A percentile compares a stretch with the other conserved stretches of the same genome.
These are phyloP conservation scores for Akabosia matsudoensis DNA, from an alignment of 1,140 invertebrate genomes.

Conservation along the genomic window DNA sequence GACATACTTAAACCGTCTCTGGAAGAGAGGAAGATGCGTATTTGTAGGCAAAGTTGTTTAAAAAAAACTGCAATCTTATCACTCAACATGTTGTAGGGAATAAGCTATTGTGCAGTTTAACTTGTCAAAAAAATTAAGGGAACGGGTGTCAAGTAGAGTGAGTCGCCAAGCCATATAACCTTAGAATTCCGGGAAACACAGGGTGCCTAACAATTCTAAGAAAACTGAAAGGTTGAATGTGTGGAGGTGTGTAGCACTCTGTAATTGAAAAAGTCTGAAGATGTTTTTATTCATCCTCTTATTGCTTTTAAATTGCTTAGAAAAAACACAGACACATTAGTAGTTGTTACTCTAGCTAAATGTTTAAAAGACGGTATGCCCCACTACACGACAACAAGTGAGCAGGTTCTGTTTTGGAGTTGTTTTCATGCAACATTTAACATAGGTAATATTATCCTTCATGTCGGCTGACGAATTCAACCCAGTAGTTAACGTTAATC, in stretches of 20 bases:
- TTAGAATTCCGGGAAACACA: no score
- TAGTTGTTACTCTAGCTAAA: background rate
- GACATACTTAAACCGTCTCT: background rate
- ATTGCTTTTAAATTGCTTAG: conserved; percentile 15
- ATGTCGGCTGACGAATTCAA: no score
- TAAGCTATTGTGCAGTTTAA: no score
- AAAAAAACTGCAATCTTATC: background rate
- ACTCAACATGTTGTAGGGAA: no score
- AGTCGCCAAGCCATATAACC: no score
- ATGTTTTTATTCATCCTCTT: background rate
- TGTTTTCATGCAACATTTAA: background rate
- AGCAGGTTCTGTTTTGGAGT: background rate
- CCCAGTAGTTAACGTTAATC: no score
- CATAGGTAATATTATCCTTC: no score
- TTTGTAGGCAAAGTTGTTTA: background rate
- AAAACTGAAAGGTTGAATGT: background rate
- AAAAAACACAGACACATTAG: background rate
- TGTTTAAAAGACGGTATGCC: background rate
- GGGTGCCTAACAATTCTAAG: background rate
- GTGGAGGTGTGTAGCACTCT: conserved; percentile 4
- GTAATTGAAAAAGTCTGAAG: background rate
- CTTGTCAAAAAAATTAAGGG: no score
- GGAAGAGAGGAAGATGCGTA: background rate
- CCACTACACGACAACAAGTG: background rate
- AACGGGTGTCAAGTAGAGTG: no score